Conservation (phyloP, 2,888 invertebrate genomes). For the Limenitis camilla region DNA sequence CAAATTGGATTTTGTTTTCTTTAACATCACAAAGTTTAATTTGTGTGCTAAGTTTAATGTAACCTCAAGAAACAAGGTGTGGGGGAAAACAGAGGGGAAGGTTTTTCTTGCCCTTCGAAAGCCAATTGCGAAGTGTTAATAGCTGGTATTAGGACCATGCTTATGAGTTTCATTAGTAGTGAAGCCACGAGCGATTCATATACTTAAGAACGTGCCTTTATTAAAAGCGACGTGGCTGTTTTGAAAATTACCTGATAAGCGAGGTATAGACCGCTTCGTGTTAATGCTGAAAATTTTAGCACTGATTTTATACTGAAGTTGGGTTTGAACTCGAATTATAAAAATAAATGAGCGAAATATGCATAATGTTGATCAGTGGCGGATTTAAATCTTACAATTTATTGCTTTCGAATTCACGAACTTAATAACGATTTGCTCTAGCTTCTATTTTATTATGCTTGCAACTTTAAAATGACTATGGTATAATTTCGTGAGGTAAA, state of each 20-base stretch:
- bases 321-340: not conserved
- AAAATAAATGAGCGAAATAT: no score
- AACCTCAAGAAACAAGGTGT: conserved; percentile 41
- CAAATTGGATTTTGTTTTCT: conserved; percentile 14
- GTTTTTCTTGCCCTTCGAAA: conserved; percentile 51
- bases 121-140: conserved; percentile 65
- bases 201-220: conserved; percentile 58
- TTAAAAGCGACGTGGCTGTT: conserved; percentile 64
- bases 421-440: no score
- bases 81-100: conserved; percentile 38
- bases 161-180: conserved; percentile 68
- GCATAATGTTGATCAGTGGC: no score
- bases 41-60: conserved; percentile 57
- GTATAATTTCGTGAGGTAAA: no score
- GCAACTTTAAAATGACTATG: no score
- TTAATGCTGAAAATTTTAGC: conserved; percentile 7
- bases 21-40: conserved; percentile 35
- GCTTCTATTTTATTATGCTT: no score
- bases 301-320: conserved; percentile 3
- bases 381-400: no score
- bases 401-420: no score
- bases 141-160: conserved; percentile 59
- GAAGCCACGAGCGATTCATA: conserved; percentile 64
- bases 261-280: conserved; percentile 15
- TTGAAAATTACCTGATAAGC: conserved; percentile 51